Evolutionary conservation across 2,888 invertebrate species (phyloP), one percentile per base, ranked within the genome.

Genomic region (Cerastoderma edule): DNA sequence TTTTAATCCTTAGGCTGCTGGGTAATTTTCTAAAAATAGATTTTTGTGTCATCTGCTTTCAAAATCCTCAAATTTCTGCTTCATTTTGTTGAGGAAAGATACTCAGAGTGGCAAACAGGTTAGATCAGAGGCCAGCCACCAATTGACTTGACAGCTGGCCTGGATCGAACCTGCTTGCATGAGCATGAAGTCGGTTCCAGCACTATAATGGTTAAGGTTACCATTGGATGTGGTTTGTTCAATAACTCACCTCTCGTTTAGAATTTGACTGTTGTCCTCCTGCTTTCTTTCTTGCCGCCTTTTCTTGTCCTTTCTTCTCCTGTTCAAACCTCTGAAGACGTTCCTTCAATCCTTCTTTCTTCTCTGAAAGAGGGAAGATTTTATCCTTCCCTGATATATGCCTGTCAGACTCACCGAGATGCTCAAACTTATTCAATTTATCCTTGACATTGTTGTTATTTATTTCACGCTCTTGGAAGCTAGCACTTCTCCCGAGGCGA

Each of bases 381-480:
- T 64, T 80, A 57, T 63, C 54, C 57, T 67, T 70, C 33, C 35
- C 57, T 67, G 35, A 50, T 35, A 35, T 73, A 13, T 67, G 46
- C 27, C 67, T 76, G 19, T 72, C 67, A 27, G 53, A 35, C 2
- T 64, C 64, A 16, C 65, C 67, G 16, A 80, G 63, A 48, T 78
- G 78, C 54, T 82, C 76, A 72, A 82, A 82, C 35, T 76, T 76
- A 39, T 78, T 48, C 48, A 82, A 63, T 54, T 74, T 82, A 72
- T 76, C 82, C 56, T 50, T 71, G 6, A 82, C 74, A 22, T 76
- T 80, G 30, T 75, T 63, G 35, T 70, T 63, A 50, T 75, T 78
- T 27, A 67, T 67, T 48, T 53, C 68, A 28, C 60, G 22, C 19
- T 60, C 60, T 50, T 50, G 48, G 32, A 66, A 48, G 35, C 66